A percentile compares a stretch with the other conserved stretches of the same genome.
Evolutionary conservation across 2,888 invertebrate genomes (phyloP).

Genomic region (Rhagium mordax): DNA sequence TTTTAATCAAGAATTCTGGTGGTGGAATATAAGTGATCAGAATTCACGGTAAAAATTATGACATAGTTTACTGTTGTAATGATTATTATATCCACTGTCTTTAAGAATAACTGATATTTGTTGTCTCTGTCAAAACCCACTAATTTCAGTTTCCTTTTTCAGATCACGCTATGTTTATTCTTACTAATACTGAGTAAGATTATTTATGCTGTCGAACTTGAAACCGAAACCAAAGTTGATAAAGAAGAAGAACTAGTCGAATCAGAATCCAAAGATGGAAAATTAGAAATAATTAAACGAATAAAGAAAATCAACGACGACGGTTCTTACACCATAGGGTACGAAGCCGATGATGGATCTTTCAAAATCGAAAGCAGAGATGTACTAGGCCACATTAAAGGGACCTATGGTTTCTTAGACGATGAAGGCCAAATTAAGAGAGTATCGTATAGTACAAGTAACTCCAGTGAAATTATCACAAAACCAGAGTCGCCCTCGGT

Average conservation of each 20-base stretch:
- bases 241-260: slow-evolving; percentile 74
- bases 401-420: slow-evolving; percentile 87
- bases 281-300: slow-evolving; percentile 86
- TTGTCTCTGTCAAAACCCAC: no score
- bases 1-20: no score
- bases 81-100: no score
- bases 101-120: no score
- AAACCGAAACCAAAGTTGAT: slow-evolving; percentile 43
- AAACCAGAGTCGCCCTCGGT: slow-evolving; percentile 65
- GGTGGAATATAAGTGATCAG: no score
- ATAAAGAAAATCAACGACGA: slow-evolving; percentile 87
- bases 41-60: no score
- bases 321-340: slow-evolving; percentile 88
- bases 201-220: slow-evolving; percentile 22
- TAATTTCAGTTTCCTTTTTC: slow-evolving; percentile 28
- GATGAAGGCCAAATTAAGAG: slow-evolving; percentile 84
- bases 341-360: slow-evolving; percentile 88
- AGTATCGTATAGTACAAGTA: slow-evolving; percentile 80
- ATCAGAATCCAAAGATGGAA: slow-evolving; percentile 79
- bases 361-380: slow-evolving; percentile 89
- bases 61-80: no score
- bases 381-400: slow-evolving; percentile 85
- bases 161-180: slow-evolving; percentile 38
- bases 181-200: slow-evolving; percentile 26
- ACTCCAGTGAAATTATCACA: slow-evolving; percentile 70